Conservation (phyloP, 2,113 vertebrate species). For the Gopherus flavomarginatus region DNA sequence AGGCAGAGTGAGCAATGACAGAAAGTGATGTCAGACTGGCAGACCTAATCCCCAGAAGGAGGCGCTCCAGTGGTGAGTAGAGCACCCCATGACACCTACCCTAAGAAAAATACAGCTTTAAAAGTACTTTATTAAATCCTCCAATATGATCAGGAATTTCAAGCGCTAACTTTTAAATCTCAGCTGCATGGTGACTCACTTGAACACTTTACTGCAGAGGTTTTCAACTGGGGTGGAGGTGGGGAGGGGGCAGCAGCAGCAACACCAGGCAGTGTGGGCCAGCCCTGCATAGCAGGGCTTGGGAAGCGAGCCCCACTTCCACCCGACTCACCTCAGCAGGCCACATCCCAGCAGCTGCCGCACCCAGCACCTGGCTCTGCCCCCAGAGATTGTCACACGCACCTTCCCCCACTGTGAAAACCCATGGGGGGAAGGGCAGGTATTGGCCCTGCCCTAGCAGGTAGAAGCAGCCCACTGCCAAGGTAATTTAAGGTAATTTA, state of each 20-base stretch:
- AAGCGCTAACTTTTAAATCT: neutral
- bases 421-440: neutral
- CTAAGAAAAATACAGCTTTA: neutral
- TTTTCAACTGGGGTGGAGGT: neutral
- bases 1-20: neutral
- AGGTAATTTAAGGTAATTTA: neutral
- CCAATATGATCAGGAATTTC: neutral
- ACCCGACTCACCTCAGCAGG: neutral
- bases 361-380: neutral
- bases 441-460: neutral
- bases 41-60: neutral
- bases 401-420: neutral
- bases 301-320: neutral
- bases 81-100: neutral
- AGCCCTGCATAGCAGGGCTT: neutral
- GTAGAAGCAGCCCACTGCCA: neutral
- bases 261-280: neutral
- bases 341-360: neutral
- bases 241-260: neutral
- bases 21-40: neutral
- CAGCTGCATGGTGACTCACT: neutral
- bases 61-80: neutral
- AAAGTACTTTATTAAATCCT: neutral
- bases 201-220: neutral
- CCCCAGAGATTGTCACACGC: accelerated